phyloP scores from a whole-genome alignment of 2,797 vertebrate genomes.

The Scleropages formosus region DNA sequence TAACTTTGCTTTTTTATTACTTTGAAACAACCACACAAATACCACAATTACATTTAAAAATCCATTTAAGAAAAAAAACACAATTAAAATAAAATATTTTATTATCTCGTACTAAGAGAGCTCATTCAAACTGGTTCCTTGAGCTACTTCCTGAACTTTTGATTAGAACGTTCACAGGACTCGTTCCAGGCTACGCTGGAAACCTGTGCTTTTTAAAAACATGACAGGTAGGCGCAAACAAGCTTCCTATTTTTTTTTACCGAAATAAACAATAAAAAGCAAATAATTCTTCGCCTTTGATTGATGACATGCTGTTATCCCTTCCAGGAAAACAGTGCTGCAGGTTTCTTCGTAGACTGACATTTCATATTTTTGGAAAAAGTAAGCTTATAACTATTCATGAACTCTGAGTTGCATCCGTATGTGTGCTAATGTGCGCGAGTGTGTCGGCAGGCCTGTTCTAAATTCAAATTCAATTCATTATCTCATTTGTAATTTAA shows the following conservation, averaged over 20 bases:
- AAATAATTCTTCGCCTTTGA: conserved; percentile 7
- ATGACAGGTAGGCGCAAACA: not conserved
- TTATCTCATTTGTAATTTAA: conserved; percentile 29
- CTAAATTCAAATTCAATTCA: conserved; percentile 18
- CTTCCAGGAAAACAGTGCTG: not conserved
- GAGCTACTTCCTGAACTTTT: not conserved
- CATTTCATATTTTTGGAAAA: conserved; percentile 9
- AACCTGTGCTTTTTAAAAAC: not conserved
- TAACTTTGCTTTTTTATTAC: no score
- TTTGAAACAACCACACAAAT: no score
- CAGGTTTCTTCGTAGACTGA: not conserved
- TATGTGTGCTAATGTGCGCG: no score
- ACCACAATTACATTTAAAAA: not conserved
- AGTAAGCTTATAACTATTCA: not conserved
- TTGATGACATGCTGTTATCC: not conserved
- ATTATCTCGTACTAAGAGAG: not conserved
- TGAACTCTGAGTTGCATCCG: not conserved
- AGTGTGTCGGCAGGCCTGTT: conserved; percentile 13
- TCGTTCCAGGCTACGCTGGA: not conserved
- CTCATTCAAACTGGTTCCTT: no score
- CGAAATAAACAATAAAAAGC: not conserved
- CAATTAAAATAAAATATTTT: not conserved
- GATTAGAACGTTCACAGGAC: not conserved
- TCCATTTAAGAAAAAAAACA: not conserved
- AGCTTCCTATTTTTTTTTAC: not conserved